phyloP scores from a whole-genome alignment of 2,888 invertebrate species.

The Incurvaria masculella region DNA sequence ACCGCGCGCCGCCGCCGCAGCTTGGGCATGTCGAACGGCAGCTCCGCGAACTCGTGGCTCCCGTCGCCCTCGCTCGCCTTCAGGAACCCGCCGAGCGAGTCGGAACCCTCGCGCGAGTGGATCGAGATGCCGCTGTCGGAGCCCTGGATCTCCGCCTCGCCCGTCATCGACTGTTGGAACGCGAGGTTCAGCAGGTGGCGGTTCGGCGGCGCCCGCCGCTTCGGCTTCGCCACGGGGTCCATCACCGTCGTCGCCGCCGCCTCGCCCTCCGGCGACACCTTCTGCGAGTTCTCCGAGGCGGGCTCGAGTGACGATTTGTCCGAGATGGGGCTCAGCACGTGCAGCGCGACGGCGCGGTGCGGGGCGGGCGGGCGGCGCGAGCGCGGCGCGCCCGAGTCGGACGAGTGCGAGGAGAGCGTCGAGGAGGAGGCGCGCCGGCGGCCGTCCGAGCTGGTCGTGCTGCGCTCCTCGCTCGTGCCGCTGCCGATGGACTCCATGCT shows the following conservation, averaged over 20 bases:
- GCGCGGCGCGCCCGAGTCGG: slow-evolving; percentile 68
- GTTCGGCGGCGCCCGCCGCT: slow-evolving; percentile 69
- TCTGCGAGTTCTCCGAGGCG: slow-evolving; percentile 76
- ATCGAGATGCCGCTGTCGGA: slow-evolving; percentile 88
- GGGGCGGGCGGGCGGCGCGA: slow-evolving; percentile 63
- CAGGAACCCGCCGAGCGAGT: slow-evolving; percentile 62
- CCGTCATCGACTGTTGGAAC: slow-evolving; percentile 60
- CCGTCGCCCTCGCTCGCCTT: slow-evolving; percentile 51
- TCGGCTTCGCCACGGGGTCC: slow-evolving; percentile 55
- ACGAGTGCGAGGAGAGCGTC: slow-evolving; percentile 82
- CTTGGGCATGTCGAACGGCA: slow-evolving; percentile 91
- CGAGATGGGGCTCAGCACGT: slow-evolving; percentile 85
- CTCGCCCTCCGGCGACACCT: slow-evolving; percentile 69
- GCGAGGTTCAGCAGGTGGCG: slow-evolving; percentile 70
- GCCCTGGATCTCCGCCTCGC: slow-evolving; percentile 76
- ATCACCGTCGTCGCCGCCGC: slow-evolving; percentile 44
- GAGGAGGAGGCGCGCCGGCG: slow-evolving; percentile 81
- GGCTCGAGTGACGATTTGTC: slow-evolving; percentile 89
- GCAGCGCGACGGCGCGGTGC: slow-evolving; percentile 72
- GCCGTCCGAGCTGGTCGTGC: slow-evolving; percentile 82
- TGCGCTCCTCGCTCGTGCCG: slow-evolving; percentile 83
- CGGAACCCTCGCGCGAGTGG: slow-evolving; percentile 77
- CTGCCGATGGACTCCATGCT: slow-evolving; percentile 86
- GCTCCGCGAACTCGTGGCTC: slow-evolving; percentile 69
- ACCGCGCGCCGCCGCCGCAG: slow-evolving; percentile 65